A percentile compares a stretch with the other conserved stretches of the same genome.
Conservation (phyloP, 2,797 vertebrate species). For the Lagothrix lagotricha region DNA sequence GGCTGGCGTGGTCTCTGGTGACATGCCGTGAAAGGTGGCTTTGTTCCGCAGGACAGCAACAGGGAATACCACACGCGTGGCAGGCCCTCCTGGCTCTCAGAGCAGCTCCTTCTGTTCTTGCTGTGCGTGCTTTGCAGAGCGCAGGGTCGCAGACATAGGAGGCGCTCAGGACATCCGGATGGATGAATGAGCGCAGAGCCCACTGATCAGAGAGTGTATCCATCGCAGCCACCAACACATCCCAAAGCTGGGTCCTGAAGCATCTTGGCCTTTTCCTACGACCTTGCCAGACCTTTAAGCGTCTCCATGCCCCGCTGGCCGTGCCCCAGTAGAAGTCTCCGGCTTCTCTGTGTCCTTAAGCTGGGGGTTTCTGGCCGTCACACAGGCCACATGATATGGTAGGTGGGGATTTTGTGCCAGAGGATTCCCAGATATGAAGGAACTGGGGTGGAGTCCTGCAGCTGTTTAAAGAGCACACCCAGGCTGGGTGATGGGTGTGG, state of each 20-base stretch:
- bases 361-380: not conserved
- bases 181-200: fast-evolving
- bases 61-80: not conserved
- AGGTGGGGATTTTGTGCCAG: constrained; percentile 25
- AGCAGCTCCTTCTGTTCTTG: not conserved
- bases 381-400: not conserved
- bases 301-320: not conserved
- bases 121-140: not conserved
- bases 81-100: not conserved
- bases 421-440: constrained; percentile 27
- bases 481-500: not conserved
- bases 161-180: fast-evolving
- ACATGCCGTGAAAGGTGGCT: not conserved
- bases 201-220: too few species aligned
- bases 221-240: not conserved
- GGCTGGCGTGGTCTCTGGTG: not conserved
- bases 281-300: not conserved
- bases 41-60: not conserved
- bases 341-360: not conserved
- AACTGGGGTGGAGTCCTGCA: not conserved
- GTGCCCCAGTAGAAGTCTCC: not conserved
- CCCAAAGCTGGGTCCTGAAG: not conserved
- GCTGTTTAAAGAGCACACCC: constrained; percentile 28
- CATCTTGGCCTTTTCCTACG: not conserved
- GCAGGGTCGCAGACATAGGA: not conserved